Evolutionary conservation across 2,113 vertebrate species (phyloP).

Genomic region (Polypterus senegalus): DNA sequence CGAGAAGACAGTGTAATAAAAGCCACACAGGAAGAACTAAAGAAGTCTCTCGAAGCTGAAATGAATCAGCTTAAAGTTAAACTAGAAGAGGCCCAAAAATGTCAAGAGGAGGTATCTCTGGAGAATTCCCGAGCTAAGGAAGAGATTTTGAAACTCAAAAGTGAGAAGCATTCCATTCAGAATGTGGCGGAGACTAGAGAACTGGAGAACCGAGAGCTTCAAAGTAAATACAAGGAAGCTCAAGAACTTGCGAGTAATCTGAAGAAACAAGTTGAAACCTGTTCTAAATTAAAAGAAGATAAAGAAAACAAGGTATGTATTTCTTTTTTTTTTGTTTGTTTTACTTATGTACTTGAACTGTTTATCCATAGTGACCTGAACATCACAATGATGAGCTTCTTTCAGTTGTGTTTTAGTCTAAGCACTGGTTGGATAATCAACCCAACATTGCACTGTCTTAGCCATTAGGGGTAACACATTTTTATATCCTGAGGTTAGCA

Average conservation of each 20-base stretch:
- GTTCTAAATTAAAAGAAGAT: conserved; percentile 74
- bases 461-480: too few relatives aligned
- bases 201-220: conserved; percentile 49
- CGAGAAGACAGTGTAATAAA: conserved; percentile 58
- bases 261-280: conserved; percentile 67
- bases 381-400: too few relatives aligned
- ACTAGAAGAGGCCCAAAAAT: conserved; percentile 69
- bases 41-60: conserved; percentile 57
- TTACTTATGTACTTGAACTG: background rate
- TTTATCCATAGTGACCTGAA: too few relatives aligned
- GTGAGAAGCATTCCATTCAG: conserved; percentile 46
- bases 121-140: conserved; percentile 65
- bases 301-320: conserved; percentile 82
- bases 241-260: conserved; percentile 71
- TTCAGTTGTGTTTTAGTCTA: too few relatives aligned
- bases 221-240: conserved; percentile 54
- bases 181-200: conserved; percentile 46
- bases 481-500: too few relatives aligned
- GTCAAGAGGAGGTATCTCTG: conserved; percentile 69
- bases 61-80: conserved; percentile 58
- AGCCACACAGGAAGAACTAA: conserved; percentile 51
- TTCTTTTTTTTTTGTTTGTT: background rate
- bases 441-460: too few relatives aligned
- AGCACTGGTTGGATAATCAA: too few relatives aligned
- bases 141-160: conserved; percentile 55